Base-by-base conservation (phyloP, 1,140 invertebrate species). In the Drosophila melanica region DNA sequence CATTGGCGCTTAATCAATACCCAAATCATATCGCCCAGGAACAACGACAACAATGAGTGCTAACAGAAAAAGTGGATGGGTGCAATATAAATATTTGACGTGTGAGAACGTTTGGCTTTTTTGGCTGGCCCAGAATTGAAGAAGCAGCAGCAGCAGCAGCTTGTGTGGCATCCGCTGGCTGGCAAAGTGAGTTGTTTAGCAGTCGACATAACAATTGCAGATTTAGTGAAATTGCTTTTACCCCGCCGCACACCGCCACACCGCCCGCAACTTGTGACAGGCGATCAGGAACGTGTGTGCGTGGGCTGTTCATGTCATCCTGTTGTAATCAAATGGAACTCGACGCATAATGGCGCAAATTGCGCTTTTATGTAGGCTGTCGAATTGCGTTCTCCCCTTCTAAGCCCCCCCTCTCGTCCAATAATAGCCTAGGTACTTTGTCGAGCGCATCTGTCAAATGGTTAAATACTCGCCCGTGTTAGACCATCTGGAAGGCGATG, bases 191-290 rank as follows among this genome's bases (percentile, higher is more conserved):
- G 82, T 86, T 86, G 82, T 87, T 86, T 82, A 86, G 82, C 79
- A 87, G 82, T 77, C 80, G 74, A 89, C 79, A 89, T 89, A 89
- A 89, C 84, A 89, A 89, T 89, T 89, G 84, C 84, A 89, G 84
- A 89, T 89, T 89, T 89, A 77, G 77, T 89, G 84, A 84, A 89
- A 89, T 89, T 89, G 84, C 84, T 89, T 89, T 89, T 80, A 89
- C 66, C 59, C 54, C 47, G 33, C 33, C 33, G 8, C 47, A 44
- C 47, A 45, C 12, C 35, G 20, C 45, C 55, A 47, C 44, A 8
- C 45, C 44, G 8, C 45, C 64, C 12, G 30, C 62, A 51, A 51
- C 55, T 58, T 41, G 18, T 35, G 16, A 57, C 39, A 70, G 55
- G 37, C 65, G 14, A 42, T 27, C 37, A 69, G 63, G 57, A 71